Evolutionary conservation across 1,140 invertebrate species (phyloP), one percentile per base, ranked within the genome.

Genomic region (Drosophila kanapiae): DNA sequence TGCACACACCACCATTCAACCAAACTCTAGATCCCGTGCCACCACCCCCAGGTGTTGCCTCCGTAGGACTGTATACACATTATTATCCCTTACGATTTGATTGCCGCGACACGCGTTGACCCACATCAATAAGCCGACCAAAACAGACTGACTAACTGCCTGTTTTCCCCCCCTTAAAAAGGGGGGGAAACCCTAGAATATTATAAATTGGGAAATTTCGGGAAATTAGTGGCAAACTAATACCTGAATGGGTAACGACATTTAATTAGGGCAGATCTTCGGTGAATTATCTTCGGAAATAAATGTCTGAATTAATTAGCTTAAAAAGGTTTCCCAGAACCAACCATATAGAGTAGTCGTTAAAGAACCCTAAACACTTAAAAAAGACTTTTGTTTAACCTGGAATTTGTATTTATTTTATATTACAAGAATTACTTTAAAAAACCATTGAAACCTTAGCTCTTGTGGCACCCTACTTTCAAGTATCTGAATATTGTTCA

Each of bases 81-180:
- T 69, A 78, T 78, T 70, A 78, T 78, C 64, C 75, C 75, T 78
- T 49, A 70, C 65, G 75, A 78, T 78, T 78, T 78, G 63, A 77
- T 77, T 77, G 75, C 57, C 54, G 64, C 65, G 57, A 77, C 75
- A 78, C 75, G 57, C 72, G 61, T 58, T 76, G 74, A 76, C 74
- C 74, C 69, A 71, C 69, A 72, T 76, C 72, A 75, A 75, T 75
- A 64, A 51, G 58, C 45, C 40, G 31, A 65, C 38, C 47, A 58
- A 43, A 63, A 48, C 67, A 40, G 29, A 72, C 67, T 59, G 45
- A 72, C 67, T 60, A 67, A 68, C 45, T 33, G 14, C 23, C 38
- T 33, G 14, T 10, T 5, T 27, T n/a, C 35, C 6, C 13, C n/a
- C 0, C 27, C 13, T 5, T 2, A 23, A 9, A 13, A 37, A 47